Evolutionary conservation across 2,113 vertebrate species (phyloP).

Genomic region (human): DNA sequence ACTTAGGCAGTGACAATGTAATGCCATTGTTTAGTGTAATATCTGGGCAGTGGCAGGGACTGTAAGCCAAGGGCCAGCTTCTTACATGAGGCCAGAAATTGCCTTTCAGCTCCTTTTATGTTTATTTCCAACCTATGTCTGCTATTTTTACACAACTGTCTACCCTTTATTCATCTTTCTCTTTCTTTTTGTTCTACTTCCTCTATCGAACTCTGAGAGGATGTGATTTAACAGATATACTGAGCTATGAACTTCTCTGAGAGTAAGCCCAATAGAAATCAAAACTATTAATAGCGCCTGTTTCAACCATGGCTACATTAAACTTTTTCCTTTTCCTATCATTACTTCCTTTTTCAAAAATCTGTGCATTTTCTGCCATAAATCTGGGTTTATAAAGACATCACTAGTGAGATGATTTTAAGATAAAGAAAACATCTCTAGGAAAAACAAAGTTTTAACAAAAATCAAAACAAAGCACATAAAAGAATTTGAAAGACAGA

Average conservation of each 20-base stretch:
- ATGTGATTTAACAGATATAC: slow-evolving; percentile 24
- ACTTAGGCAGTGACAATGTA: background rate
- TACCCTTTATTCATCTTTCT: slow-evolving; percentile 25
- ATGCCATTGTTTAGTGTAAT: background rate
- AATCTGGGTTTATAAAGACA: slow-evolving; percentile 11
- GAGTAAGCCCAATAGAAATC: background rate
- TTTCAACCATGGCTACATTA: background rate
- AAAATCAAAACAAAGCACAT: background rate
- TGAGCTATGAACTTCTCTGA: background rate
- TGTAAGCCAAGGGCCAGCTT: background rate
- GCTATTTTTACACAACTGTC: slow-evolving; percentile 23
- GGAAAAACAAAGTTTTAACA: background rate
- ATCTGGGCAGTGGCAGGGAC: background rate
- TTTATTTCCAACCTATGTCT: slow-evolving; percentile 47
- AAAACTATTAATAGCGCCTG: slow-evolving; percentile 6
- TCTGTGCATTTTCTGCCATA: background rate
- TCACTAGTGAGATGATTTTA: slow-evolving; percentile 21
- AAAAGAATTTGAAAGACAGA: background rate
- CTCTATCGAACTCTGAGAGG: background rate
- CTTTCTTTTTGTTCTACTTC: slow-evolving; percentile 43
- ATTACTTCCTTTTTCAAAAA: slow-evolving; percentile 19
- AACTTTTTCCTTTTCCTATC: background rate
- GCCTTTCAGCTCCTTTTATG: slow-evolving; percentile 16
- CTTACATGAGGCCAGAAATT: slow-evolving; percentile 21
- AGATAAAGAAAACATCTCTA: background rate